Base-by-base conservation (phyloP, 2,113 vertebrate species). In the Mionectes macconnelli region DNA sequence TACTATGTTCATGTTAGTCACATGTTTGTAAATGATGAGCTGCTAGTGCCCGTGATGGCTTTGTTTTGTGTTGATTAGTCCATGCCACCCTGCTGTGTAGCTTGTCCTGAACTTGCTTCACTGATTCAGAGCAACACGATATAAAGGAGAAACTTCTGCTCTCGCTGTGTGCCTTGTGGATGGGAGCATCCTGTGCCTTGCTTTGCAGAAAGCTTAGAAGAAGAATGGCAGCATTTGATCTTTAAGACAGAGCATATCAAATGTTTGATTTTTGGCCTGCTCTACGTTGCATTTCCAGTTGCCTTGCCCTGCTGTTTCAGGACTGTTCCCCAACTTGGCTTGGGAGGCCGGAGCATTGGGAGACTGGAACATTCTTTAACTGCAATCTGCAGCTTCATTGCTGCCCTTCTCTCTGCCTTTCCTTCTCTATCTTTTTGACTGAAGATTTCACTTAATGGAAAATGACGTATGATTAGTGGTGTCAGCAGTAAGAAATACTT, bases 11-110 rank as follows among this genome's bases (percentile, higher is more conserved):
- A 57, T 39, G 33, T n/a, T 79, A 69, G 94, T 97, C 96, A 96
- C 89, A 60, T 96, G 95, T 84, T 95, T 83, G 55, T 84, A 88
- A 87, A 73, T 53, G 81, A 94, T 96, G 97, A 96, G 95, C 24
- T 70, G 87, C 69, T 25, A 30, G 47, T 94, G 84, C 95, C 95
- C 95, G 94, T 4, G 49, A 33, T 66, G 91, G 76, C 92, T 96
- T 91, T 97, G 92, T 97, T 87, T 87, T 44, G 19, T 62, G 95
- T 84, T 94, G 90, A 89, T 95, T 80, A 89, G 85, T 92, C 96
- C 88, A 17, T 64, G 89, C 64, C 4, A n/a, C 89, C 10, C 8
- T 60, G 70, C 86, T 53, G 52, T 44, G 96, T 60, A 42, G 86
- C 90, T 94, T 97, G 97, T 88, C 96, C 97, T 93, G 85, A 84